phyloP scores from a whole-genome alignment of 2,113 vertebrate genomes.

The Motacilla alba region DNA sequence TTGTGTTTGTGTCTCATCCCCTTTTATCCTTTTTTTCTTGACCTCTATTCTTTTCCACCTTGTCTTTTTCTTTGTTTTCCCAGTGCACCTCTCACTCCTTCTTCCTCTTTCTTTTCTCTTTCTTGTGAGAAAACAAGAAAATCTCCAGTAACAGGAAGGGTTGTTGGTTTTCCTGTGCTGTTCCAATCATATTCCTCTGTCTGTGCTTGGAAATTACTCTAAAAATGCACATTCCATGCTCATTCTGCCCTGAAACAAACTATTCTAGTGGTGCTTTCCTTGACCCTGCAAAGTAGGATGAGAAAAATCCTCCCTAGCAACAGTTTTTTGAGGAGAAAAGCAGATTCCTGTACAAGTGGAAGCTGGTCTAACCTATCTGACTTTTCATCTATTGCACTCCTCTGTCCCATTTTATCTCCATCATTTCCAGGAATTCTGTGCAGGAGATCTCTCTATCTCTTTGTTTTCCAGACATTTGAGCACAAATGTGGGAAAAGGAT shows the following conservation, averaged over 20 bases:
- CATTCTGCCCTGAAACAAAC: neutral
- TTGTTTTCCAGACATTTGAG: neutral
- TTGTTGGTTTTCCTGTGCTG: neutral
- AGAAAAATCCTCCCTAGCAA: neutral
- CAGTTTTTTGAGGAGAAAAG: neutral
- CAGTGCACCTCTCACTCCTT: neutral
- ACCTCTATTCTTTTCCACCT: neutral
- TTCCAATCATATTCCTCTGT: neutral
- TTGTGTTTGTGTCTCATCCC: neutral
- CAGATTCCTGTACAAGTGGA: neutral
- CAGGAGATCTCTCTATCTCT: neutral
- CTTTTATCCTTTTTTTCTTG: neutral
- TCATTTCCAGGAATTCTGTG: neutral
- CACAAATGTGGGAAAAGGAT: accelerated
- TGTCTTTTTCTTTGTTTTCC: neutral
- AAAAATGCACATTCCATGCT: neutral
- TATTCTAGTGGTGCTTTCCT: neutral
- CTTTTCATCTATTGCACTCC: accelerated
- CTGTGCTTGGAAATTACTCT: neutral
- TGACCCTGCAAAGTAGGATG: neutral
- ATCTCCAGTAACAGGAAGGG: neutral
- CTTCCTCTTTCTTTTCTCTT: neutral
- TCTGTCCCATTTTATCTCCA: neutral
- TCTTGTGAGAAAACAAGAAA: neutral
- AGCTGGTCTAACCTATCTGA: neutral